Base-by-base conservation (phyloP, 2,888 invertebrate species). In the Ferdinandea cuprea region DNA sequence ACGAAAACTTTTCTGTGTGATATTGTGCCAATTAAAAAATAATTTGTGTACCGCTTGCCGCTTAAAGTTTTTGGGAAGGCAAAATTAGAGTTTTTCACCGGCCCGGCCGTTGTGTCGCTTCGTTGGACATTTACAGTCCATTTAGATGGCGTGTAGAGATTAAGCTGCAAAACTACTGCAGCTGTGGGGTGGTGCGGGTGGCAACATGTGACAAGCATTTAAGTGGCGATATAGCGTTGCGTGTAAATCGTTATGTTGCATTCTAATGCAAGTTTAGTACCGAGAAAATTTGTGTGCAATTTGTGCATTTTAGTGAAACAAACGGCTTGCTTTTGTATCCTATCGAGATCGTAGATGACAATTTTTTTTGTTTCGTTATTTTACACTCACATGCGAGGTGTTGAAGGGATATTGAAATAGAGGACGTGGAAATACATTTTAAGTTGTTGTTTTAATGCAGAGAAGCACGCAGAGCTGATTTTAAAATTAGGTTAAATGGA, bases 1-100 rank as follows among this genome's bases (percentile, higher is more conserved):
- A 78, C 8, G 58, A 76, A 83, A 59, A 71, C 50, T 46, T 77
- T 68, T 69, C 46, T 30, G 30, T 40, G 72, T 83, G 78, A 78
- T 77, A 77, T 77, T 72, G 72, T 72, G 72, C 77, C 77, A 83
- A 83, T 83, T 83, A 83, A 78, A 83, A 83, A 78, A 83, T 83
- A 83, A 83, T 83, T 83, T 83, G 83, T 78, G 72, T 71, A 74
- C 68, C 79, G 74, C 59, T 68, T 68, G 61, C 68, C 68, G 52
- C 65, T 79, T 61, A 28, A 80, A 68, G 66, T 68, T 72, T 56
- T 40, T 21, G 1, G 13, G 13, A 28, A 48, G 37, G 52, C 48
- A 54, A 72, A 77, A 77, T 68, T 71, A 42, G 56, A 77, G 71
- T 65, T 71, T 42, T 19, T 35, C 54, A n/a, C n/a, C n/a, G n/a